phyloP scores from a whole-genome alignment of 1,140 invertebrate species.

The Rhynchophorus ferrugineus region DNA sequence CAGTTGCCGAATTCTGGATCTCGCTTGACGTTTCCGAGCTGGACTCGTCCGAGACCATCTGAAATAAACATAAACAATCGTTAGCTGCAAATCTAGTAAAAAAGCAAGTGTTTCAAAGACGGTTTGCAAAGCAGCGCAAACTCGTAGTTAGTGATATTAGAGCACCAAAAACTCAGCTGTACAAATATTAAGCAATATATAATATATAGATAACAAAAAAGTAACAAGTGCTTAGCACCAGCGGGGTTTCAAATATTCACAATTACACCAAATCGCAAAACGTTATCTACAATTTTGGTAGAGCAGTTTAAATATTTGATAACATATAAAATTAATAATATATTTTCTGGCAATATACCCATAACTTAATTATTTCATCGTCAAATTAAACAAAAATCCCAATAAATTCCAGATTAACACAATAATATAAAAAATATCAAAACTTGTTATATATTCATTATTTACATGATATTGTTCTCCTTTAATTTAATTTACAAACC shows the following conservation, averaged over 20 bases:
- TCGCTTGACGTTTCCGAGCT: constrained; percentile 58
- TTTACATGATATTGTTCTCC: neutral
- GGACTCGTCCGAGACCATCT: constrained; percentile 65
- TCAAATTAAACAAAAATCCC: no score
- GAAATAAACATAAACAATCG: constrained; percentile 20
- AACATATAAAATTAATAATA: no score
- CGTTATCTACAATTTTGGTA: no score
- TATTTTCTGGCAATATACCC: no score
- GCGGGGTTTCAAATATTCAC: neutral
- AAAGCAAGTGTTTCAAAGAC: no score
- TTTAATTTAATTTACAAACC: neutral
- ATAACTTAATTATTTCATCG: no score
- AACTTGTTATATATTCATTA: neutral
- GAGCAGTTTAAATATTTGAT: no score
- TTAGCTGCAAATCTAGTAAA: neutral
- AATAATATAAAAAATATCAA: no score
- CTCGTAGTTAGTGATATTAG: neutral
- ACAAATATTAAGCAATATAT: neutral
- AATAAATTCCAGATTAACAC: no score
- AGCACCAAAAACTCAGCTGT: neutral
- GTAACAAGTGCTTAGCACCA: no score
- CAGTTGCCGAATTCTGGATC: constrained; percentile 75
- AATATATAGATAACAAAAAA: no score
- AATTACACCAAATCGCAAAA: no score
- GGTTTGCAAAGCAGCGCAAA: neutral